A percentile compares a stretch with the other conserved stretches of the same genome.
These are phyloP conservation scores for Globodera rostochiensis DNA, from an alignment of 1,140 invertebrate species.

Conservation along the genomic window DNA sequence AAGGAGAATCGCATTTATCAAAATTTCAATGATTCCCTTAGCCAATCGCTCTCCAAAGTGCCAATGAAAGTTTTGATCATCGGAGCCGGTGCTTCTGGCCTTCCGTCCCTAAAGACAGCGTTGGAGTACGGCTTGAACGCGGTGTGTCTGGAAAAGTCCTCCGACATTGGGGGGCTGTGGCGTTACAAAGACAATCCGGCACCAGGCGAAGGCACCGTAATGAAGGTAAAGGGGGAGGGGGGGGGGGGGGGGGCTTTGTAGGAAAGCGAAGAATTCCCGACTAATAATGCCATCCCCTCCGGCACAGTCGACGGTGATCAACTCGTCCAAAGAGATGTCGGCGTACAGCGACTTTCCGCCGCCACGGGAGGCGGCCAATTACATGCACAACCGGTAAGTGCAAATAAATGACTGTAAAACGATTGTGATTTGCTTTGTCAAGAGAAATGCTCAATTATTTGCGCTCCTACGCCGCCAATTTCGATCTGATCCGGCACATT, in stretches of 20 bases:
- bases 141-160: slow-evolving; percentile 61
- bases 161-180: slow-evolving; percentile 67
- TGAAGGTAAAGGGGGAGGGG: slow-evolving; percentile 49
- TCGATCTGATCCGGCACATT: slow-evolving; percentile 63
- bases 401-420: neutral
- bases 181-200: slow-evolving; percentile 53
- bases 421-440: neutral
- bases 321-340: slow-evolving; percentile 68
- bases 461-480: slow-evolving; percentile 66
- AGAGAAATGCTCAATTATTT: slow-evolving; percentile 66
- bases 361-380: slow-evolving; percentile 65
- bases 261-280: neutral
- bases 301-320: slow-evolving; percentile 66
- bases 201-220: slow-evolving; percentile 64
- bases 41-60: neutral
- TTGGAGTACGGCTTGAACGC: slow-evolving; percentile 6
- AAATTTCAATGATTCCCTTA: neutral
- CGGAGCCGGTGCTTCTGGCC: slow-evolving; percentile 38
- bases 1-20: neutral
- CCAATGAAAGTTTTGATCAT: slow-evolving; percentile 36
- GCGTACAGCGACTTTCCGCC: slow-evolving; percentile 68
- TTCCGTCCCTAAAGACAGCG: slow-evolving; percentile 27
- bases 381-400: slow-evolving; percentile 67
- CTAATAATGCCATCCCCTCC: neutral
- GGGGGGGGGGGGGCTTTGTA: no score